Evolutionary conservation across 2,113 vertebrate species (phyloP).

Genomic region (Eulacestoma nigropectus): DNA sequence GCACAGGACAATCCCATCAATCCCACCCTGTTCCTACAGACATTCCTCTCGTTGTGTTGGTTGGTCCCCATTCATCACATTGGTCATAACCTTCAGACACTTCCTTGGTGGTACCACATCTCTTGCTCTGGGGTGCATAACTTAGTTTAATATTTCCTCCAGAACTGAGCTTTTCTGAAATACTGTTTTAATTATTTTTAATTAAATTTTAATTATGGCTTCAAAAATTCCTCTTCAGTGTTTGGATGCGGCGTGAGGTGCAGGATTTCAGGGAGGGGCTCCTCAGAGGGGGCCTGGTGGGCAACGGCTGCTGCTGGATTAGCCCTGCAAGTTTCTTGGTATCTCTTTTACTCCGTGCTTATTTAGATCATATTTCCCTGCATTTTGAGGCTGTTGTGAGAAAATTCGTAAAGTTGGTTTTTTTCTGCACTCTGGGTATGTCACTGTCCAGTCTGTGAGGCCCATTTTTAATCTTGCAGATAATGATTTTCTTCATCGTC

Average conservation of each 20-base stretch:
- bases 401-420: background rate
- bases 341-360: background rate
- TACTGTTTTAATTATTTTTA: background rate
- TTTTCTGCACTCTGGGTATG: background rate
- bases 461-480: background rate
- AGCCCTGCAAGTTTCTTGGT: background rate
- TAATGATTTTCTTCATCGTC: background rate
- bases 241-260: background rate
- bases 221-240: background rate
- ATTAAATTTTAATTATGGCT: background rate
- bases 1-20: background rate
- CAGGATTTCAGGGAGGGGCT: background rate
- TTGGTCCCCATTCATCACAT: background rate
- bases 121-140: background rate
- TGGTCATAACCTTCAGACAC: background rate
- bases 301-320: background rate
- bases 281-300: background rate
- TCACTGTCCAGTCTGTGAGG: background rate
- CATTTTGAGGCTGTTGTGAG: background rate
- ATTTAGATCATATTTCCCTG: background rate
- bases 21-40: background rate
- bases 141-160: background rate
- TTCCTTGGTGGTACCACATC: fast-evolving
- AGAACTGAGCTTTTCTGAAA: background rate
- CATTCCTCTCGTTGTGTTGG: fast-evolving